Conservation (phyloP, 2,797 vertebrate genomes). For the Amphiprion clarkii region DNA sequence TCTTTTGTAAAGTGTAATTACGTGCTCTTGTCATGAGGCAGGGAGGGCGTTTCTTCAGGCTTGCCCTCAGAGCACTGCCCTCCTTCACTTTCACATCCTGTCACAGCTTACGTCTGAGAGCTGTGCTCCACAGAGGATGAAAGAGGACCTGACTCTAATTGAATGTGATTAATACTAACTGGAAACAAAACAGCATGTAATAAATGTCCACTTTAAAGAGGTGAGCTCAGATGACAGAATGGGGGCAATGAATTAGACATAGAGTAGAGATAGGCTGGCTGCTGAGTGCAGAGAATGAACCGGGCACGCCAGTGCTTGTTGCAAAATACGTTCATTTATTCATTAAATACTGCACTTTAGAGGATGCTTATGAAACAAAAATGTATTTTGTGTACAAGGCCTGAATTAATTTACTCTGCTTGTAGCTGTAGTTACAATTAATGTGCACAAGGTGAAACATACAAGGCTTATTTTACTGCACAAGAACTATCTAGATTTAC, state of each 20-base stretch:
- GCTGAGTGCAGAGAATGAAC: constrained; percentile 44
- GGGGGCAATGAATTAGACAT: constrained; percentile 78
- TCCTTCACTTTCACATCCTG: constrained; percentile 49
- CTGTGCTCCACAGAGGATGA: constrained; percentile 48
- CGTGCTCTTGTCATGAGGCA: constrained; percentile 32
- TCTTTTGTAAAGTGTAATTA: constrained; percentile 41
- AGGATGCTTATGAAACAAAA: constrained; percentile 3
- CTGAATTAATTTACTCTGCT: not conserved
- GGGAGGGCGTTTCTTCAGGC: constrained; percentile 25
- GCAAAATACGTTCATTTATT: constrained; percentile 35
- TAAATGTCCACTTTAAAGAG: constrained; percentile 74
- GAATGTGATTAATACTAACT: constrained; percentile 79
- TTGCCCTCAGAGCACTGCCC: constrained; percentile 13
- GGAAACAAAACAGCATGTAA: constrained; percentile 79
- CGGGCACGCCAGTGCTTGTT: constrained; percentile 20
- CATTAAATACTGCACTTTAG: constrained; percentile 31
- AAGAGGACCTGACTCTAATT: constrained; percentile 74
- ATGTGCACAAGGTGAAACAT: not conserved
- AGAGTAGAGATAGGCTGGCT: constrained; percentile 45
- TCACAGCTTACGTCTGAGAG: constrained; percentile 33
- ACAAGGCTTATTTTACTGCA: not conserved
- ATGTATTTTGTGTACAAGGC: not conserved
- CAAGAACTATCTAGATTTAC: too few relatives aligned
- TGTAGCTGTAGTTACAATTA: constrained; percentile 1
- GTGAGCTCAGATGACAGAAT: constrained; percentile 70